Evolutionary conservation across 2,797 vertebrate species (phyloP), one percentile per base, ranked within the genome.

Genomic region (Diglossa cyanea): DNA sequence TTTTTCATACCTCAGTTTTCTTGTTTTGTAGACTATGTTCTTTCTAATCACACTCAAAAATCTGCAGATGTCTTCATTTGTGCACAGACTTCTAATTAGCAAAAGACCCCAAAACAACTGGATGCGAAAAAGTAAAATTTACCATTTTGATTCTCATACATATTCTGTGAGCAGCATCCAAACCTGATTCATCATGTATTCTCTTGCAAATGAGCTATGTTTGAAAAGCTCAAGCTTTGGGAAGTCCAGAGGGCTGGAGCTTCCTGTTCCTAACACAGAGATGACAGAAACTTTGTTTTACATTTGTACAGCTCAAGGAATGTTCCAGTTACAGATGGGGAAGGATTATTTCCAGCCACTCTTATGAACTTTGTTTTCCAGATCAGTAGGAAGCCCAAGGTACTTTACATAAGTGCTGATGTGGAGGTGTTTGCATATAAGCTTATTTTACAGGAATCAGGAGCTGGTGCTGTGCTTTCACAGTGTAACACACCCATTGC

Each of bases 81-180:
- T 35, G 57, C 3, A 35, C 58, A 78, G 93, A 76, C 77, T 95
- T 82, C 72, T 94, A 94, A 94, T 94, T 91, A 94, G 81, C 80
- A 86, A 93, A 90, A 93, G 55, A 86, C 35, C 7, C 63, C 88
- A 73, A 96, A 95, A 92, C 20, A 40, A 95, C 53, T 93, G 76
- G 50, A 89, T 92, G 45, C 65, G 70, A 91, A 95, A 97, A 95
- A 97, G 51, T 76, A 44, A 96, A 86, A 96, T 94, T 89, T 76
- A 88, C 60, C n/a, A 42, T 95, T 97, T 92, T 50, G 33, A 86
- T 86, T 90, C 91, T 96, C 83, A 90, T 88, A 94, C 90, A 93
- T 91, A 92, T 90, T 94, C 54, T 90, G 85, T 82, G 71, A 96
- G 70, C 57, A 96, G 76, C 87, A 92, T 44, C 76, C 74, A 94